Evolutionary conservation across 2,113 vertebrate genomes (phyloP).

Genomic region (Cyprinodon tularosa): DNA sequence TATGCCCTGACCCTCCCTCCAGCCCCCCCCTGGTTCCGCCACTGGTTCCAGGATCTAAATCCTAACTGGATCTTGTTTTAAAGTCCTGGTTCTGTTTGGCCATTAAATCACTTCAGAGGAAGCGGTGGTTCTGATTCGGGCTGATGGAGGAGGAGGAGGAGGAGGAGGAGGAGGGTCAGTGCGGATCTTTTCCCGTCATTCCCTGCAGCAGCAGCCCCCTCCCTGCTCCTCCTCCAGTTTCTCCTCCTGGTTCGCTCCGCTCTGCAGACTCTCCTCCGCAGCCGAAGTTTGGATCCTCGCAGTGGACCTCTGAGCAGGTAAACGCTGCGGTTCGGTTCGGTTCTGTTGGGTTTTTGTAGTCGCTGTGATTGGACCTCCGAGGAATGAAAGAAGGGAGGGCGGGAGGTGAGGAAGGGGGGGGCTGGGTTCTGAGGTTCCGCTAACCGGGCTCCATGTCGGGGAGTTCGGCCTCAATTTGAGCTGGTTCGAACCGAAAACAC

Average conservation of each 20-base stretch:
- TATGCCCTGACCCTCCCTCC: too few species aligned
- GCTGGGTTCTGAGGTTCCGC: background rate
- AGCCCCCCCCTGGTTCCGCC: too few species aligned
- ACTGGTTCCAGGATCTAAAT: too few species aligned
- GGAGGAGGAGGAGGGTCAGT: constrained; percentile 41
- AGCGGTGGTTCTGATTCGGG: background rate
- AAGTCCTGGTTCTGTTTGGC: too few species aligned
- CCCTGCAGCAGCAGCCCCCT: constrained; percentile 62
- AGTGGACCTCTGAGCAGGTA: constrained; percentile 38
- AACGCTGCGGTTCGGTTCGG: background rate
- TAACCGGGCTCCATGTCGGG: constrained; percentile 35
- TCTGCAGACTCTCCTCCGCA: constrained; percentile 25
- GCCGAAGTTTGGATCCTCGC: constrained; percentile 19
- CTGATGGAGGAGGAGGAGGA: background rate
- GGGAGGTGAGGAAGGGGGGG: background rate
- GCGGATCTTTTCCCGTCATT: constrained; percentile 72
- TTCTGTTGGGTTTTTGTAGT: background rate
- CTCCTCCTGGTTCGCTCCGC: constrained; percentile 18
- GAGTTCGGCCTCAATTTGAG: background rate
- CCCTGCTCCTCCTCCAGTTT: background rate
- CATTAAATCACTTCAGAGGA: too few species aligned
- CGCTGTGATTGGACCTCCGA: constrained; percentile 26
- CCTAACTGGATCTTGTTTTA: background rate
- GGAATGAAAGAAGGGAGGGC: too few species aligned
- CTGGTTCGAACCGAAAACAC: background rate